Percentiles rank a stretch among this genome's conserved stretches.
These are phyloP conservation scores for Dasyprocta punctata DNA, from an alignment of 2,113 vertebrate species.

Conservation along the genomic window DNA sequence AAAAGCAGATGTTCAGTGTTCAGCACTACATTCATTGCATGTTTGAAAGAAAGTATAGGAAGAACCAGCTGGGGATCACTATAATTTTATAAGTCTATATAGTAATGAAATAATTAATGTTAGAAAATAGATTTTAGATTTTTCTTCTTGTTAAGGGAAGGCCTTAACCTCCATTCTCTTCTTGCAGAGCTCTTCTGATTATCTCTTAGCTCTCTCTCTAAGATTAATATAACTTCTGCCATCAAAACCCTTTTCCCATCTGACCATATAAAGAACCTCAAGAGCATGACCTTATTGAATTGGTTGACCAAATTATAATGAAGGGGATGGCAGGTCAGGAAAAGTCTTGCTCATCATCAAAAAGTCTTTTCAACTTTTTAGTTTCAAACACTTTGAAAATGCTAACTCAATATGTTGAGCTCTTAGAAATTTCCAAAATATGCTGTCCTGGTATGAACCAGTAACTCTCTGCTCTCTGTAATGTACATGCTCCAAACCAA, in stretches of 20 bases:
- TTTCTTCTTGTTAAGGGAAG: neutral
- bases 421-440: neutral
- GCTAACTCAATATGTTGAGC: neutral
- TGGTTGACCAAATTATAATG: constrained; percentile 38
- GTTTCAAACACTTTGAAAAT: constrained; percentile 49
- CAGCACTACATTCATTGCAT: constrained; percentile 79
- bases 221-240: constrained; percentile 37
- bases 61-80: constrained; percentile 60
- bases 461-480: neutral
- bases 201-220: constrained; percentile 45
- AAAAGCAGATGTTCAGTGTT: constrained; percentile 83
- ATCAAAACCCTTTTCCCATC: neutral
- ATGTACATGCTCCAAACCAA: neutral
- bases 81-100: constrained; percentile 53
- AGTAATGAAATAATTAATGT: constrained; percentile 55
- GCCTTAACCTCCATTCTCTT: constrained; percentile 4
- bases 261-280: neutral
- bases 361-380: constrained; percentile 32
- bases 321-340: constrained; percentile 4
- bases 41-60: constrained; percentile 77
- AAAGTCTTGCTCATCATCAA: constrained; percentile 47
- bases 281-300: neutral
- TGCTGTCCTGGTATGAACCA: constrained; percentile 17
- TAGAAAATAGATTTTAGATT: constrained; percentile 44
- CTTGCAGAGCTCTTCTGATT: neutral